Base-by-base conservation (phyloP, 1,140 invertebrate genomes). In the Caerostris extrusa region DNA sequence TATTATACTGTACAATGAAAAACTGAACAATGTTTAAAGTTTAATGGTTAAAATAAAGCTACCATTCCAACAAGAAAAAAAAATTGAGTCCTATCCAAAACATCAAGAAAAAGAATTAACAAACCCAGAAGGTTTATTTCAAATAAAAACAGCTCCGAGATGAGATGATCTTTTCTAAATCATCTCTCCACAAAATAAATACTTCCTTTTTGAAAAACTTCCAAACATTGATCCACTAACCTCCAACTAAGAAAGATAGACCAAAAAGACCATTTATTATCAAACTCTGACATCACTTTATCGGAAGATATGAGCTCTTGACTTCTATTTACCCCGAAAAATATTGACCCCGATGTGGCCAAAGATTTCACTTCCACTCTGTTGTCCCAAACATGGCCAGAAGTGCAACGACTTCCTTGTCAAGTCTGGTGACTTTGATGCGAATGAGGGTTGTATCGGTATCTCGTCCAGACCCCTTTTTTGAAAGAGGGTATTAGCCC, bases 281-380 rank as follows among this genome's bases (percentile, higher is more conserved):
- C 87, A 50, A 89, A 55, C 60, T 69, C 34, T 61, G 87, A 56
- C 87, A 89, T 89, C 87, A 89, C 87, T 89, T 69, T 60, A 89
- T 61, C 60, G 87, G 50, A 5, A 69, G 87, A 89, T 89, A 90
- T 90, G 64, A 90, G 67, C 67, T 90, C 69, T 58, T 77, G 88
- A 50, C 88, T 90, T 90, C 88, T 90, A 90, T 81, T 90, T 81
- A 90, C 69, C 88, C 88, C 88, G 6, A 90, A 90, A 90, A 90
- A 90, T 90, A 90, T 90, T 90, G 89, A 90, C 89, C 89, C 69
- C n/a, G 50, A 67, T 89, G 60, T 55, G 53, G 8, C 69, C 56
- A 6, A 19, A 64, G 89, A 90, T 90, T 90, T 34, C 17, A 19
- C 55, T 14, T 69, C 53, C 69, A 90, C 89, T 90, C 69, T 90